phyloP scores from a whole-genome alignment of 1,140 invertebrate genomes.

The Drosophila sucinea region DNA sequence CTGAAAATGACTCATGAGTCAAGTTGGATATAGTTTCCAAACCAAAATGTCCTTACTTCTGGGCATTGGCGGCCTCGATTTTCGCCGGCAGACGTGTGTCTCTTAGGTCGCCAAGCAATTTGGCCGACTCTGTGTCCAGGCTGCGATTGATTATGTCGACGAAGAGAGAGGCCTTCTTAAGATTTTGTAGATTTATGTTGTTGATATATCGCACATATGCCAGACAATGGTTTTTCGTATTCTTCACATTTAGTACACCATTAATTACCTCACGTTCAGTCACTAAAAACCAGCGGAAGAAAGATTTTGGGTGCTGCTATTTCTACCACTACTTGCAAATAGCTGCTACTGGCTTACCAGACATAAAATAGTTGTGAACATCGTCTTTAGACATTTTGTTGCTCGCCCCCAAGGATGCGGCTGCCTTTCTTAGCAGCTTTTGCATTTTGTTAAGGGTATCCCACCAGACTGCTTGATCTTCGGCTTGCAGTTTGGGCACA shows the following conservation, averaged over 20 bases:
- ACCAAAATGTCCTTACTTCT: slow-evolving; percentile 86
- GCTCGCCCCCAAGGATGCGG: slow-evolving; percentile 91
- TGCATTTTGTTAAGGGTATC: slow-evolving; percentile 97
- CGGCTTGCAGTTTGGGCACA: slow-evolving; percentile 96
- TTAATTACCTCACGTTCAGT: slow-evolving; percentile 99
- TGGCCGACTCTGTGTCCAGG: slow-evolving; percentile 96
- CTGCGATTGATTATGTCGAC: slow-evolving; percentile 97
- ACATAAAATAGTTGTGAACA: slow-evolving; percentile 99
- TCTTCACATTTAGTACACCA: slow-evolving; percentile 96
- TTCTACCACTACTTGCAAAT: slow-evolving; percentile 26
- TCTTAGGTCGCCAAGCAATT: slow-evolving; percentile 93
- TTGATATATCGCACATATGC: slow-evolving; percentile 98
- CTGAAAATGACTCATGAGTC: slow-evolving; percentile 83
- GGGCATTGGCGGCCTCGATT: slow-evolving; percentile 94
- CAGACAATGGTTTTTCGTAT: slow-evolving; percentile 98
- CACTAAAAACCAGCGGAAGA: slow-evolving; percentile 86
- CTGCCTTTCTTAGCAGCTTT: slow-evolving; percentile 95
- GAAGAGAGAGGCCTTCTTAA: slow-evolving; percentile 96
- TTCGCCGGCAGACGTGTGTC: slow-evolving; percentile 94
- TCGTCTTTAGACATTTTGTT: slow-evolving; percentile 95
- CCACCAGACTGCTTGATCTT: slow-evolving; percentile 98
- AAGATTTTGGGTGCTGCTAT: slow-evolving; percentile 37
- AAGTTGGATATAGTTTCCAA: slow-evolving; percentile 9
- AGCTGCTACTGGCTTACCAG: slow-evolving; percentile 86
- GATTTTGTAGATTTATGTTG: slow-evolving; percentile 98